Conservation (phyloP, 2,888 invertebrate genomes). For the Diarsia dahlii region DNA sequence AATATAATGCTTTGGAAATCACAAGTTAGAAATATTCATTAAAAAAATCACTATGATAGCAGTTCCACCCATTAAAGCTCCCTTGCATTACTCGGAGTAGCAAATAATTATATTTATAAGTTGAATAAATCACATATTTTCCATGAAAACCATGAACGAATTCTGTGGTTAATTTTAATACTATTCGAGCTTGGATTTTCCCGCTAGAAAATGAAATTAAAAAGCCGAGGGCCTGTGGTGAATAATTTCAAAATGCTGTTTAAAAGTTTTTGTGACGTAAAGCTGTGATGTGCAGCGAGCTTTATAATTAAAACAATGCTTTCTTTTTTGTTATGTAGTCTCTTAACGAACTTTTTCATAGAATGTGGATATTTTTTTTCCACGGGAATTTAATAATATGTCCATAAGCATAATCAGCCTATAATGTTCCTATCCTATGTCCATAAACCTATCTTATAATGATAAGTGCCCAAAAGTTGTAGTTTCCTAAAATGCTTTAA, state of each 20-base stretch:
- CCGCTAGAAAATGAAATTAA: slow-evolving; percentile 73
- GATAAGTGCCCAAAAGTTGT: no score
- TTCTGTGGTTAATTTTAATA: slow-evolving; percentile 65
- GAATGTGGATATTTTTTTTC: background rate
- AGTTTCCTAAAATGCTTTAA: no score
- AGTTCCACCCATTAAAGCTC: background rate
- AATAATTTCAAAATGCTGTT: slow-evolving; percentile 75
- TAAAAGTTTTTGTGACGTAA: slow-evolving; percentile 63
- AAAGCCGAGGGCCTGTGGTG: slow-evolving; percentile 70
- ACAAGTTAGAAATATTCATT: background rate
- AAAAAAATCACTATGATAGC: background rate
- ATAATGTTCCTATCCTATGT: background rate
- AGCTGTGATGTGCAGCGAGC: slow-evolving; percentile 26
- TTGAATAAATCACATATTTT: slow-evolving; percentile 53
- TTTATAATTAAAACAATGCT: slow-evolving; percentile 23
- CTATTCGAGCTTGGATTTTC: slow-evolving; percentile 67
- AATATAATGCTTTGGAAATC: background rate
- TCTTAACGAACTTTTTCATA: background rate
- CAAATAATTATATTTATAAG: slow-evolving; percentile 19
- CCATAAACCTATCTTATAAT: no score
- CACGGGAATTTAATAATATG: no score
- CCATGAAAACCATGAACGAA: slow-evolving; percentile 59
- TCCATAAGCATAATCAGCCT: background rate
- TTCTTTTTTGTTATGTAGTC: slow-evolving; percentile 4
- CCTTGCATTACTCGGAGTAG: background rate